Percentiles rank a stretch among this genome's conserved stretches.
Evolutionary conservation across 2,888 invertebrate species (phyloP).

Genomic region (Patella depressa): DNA sequence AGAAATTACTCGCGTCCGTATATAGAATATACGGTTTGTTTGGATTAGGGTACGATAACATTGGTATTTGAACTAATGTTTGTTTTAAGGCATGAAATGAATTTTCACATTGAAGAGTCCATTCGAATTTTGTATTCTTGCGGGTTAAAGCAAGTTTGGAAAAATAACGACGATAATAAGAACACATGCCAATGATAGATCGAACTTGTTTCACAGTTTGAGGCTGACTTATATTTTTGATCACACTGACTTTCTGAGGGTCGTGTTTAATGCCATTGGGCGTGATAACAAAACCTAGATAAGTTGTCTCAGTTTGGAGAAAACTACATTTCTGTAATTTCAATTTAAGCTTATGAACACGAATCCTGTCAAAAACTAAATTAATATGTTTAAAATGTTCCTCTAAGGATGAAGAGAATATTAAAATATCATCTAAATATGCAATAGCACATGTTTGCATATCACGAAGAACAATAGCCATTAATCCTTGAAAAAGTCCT

Average conservation of each 20-base stretch:
- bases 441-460: not conserved
- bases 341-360: not conserved
- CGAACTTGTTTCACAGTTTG: not conserved
- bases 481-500: constrained; percentile 12
- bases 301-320: not conserved
- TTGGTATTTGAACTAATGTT: constrained; percentile 17
- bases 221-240: not conserved
- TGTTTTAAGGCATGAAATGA: constrained; percentile 17
- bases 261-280: constrained; percentile 11
- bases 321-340: constrained; percentile 17
- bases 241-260: not conserved
- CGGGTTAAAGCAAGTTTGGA: constrained; percentile 18
- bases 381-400: not conserved
- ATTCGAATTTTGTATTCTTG: constrained; percentile 6
- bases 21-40: constrained; percentile 22
- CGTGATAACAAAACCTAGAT: not conserved
- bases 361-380: not conserved
- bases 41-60: constrained; percentile 17
- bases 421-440: constrained; percentile 15
- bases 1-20: constrained; percentile 7
- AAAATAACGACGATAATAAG: constrained; percentile 9
- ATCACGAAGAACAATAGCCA: constrained; percentile 14
- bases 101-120: not conserved
- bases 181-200: constrained; percentile 13
- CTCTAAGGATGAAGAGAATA: not conserved